These are phyloP conservation scores for Decapterus maruadsi DNA, from an alignment of 2,797 vertebrate genomes.

Conservation along the genomic window DNA sequence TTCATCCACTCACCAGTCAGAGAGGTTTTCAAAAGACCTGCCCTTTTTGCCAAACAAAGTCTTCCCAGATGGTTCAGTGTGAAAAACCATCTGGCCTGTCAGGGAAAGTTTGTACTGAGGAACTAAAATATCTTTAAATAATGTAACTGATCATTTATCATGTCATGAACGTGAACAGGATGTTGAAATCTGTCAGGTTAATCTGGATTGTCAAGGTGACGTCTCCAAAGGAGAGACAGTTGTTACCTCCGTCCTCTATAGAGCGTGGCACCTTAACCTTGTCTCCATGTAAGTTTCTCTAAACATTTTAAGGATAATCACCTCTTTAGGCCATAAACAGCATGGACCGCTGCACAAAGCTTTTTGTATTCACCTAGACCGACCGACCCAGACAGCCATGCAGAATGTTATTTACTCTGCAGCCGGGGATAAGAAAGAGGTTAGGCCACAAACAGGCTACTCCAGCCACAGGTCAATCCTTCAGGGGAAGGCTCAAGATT, in stretches of 20 bases:
- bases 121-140: not conserved
- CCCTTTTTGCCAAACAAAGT: too few relatives aligned
- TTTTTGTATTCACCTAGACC: slow-evolving; percentile 65
- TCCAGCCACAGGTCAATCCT: slow-evolving; percentile 65
- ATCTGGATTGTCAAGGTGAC: not conserved
- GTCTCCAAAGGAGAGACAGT: not conserved
- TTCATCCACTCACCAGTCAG: too few relatives aligned
- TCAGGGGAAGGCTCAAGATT: slow-evolving; percentile 45
- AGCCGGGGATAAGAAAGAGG: slow-evolving; percentile 66
- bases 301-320: slow-evolving; percentile 72
- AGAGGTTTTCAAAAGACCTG: too few relatives aligned
- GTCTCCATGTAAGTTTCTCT: slow-evolving; percentile 37
- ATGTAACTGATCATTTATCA: not conserved
- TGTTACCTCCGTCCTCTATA: slow-evolving; percentile 29
- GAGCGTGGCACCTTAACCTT: slow-evolving; percentile 40
- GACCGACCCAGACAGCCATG: slow-evolving; percentile 46
- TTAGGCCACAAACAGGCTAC: slow-evolving; percentile 49
- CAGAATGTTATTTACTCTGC: slow-evolving; percentile 71
- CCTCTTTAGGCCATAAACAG: slow-evolving; percentile 73
- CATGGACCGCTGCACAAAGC: slow-evolving; percentile 72
- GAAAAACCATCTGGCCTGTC: too few relatives aligned
- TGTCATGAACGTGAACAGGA: not conserved
- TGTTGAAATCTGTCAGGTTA: not conserved
- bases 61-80: too few relatives aligned
- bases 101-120: not conserved